A percentile compares a stretch with the other conserved stretches of the same genome.
Conservation (phyloP, 2,797 vertebrate genomes). For the Okamejei kenojei region DNA sequence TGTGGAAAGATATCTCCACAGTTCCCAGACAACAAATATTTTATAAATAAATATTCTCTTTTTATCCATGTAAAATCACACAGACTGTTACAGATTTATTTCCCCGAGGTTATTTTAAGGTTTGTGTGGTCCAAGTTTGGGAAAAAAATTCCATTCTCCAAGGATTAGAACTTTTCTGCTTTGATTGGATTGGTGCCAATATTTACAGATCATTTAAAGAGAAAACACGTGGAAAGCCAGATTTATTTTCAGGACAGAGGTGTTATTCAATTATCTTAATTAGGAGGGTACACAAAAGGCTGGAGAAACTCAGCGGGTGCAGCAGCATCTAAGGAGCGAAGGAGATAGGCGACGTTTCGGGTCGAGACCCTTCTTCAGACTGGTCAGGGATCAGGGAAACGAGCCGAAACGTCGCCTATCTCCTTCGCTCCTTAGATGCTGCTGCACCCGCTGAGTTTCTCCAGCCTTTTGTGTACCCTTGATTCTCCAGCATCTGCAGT, state of each 20-base stretch:
- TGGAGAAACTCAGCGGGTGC: too few species aligned
- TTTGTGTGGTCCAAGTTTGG: slow-evolving; percentile 22
- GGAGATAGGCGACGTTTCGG: too few species aligned
- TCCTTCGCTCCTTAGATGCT: too few species aligned
- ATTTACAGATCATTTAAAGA: neutral
- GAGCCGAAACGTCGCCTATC: too few species aligned
- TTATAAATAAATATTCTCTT: slow-evolving; percentile 13
- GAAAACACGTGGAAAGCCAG: neutral
- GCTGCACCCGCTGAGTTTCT: too few species aligned
- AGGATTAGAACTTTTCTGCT: slow-evolving; percentile 10
- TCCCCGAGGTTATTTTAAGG: slow-evolving; percentile 25
- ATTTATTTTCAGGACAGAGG: slow-evolving; percentile 15
- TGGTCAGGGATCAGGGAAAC: too few species aligned
- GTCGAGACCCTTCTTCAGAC: too few species aligned
- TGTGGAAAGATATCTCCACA: neutral
- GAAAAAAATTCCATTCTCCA: slow-evolving; percentile 7
- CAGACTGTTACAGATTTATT: slow-evolving; percentile 14
- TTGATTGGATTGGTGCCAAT: slow-evolving; percentile 16
- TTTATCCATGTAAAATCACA: slow-evolving; percentile 20
- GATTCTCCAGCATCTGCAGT: too few species aligned
- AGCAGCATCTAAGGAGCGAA: too few species aligned
- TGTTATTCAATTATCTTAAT: neutral
- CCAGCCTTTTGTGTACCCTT: too few species aligned
- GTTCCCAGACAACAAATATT: slow-evolving; percentile 8
- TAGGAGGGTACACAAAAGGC: too few species aligned